Conservation (phyloP, 2,797 vertebrate genomes). For the Girardinus metallicus region DNA sequence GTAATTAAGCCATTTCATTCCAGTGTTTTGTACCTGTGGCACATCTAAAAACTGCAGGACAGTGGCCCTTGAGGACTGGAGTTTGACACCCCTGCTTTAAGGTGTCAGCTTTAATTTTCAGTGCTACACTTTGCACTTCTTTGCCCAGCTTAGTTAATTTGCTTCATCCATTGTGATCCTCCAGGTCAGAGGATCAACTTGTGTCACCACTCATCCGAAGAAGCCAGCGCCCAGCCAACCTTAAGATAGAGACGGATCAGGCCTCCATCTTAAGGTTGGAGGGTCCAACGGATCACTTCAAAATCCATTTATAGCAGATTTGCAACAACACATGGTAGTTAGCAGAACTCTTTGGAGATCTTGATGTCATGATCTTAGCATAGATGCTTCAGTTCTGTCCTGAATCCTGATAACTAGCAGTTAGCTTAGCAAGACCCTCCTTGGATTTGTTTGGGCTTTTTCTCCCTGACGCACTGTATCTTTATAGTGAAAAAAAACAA, state of each 20-base stretch:
- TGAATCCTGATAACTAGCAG: not conserved
- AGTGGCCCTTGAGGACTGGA: too few species aligned
- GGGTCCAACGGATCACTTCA: not conserved
- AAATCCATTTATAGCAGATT: not conserved
- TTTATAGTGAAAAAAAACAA: not conserved
- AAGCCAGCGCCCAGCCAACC: slow-evolving; percentile 19
- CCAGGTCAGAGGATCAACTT: slow-evolving; percentile 35
- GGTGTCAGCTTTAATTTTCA: slow-evolving; percentile 65
- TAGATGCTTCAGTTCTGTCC: not conserved
- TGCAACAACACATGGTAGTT: not conserved
- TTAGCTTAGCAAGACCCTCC: not conserved
- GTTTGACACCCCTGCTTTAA: too few species aligned
- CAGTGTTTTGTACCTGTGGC: too few species aligned
- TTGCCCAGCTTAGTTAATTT: slow-evolving; percentile 40
- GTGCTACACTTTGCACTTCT: slow-evolving; percentile 20
- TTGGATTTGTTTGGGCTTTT: not conserved
- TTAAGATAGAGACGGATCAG: not conserved
- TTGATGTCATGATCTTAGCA: not conserved
- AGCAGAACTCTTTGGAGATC: not conserved
- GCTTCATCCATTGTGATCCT: slow-evolving; percentile 52
- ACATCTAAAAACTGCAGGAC: too few species aligned
- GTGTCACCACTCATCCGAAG: slow-evolving; percentile 19
- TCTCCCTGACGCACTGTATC: not conserved
- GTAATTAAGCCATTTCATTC: too few species aligned
- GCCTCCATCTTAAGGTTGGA: not conserved